phyloP scores from a whole-genome alignment of 2,113 vertebrate species.

The Pungitius pungitius region DNA sequence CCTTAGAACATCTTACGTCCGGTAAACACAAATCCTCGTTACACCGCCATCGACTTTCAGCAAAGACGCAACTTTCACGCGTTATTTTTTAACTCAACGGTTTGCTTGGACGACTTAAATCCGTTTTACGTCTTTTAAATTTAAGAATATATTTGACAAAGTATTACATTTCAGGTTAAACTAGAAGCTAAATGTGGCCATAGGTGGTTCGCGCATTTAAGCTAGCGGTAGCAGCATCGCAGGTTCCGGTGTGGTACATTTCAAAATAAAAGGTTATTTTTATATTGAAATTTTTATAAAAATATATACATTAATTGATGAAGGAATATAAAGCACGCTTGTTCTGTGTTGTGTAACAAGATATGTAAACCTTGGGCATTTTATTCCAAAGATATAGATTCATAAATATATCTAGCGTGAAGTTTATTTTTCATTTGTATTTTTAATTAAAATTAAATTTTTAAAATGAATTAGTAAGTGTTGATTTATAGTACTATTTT shows the following conservation, averaged over 20 bases:
- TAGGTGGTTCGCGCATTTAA: slow-evolving; percentile 1
- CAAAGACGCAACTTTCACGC: slow-evolving; percentile 35
- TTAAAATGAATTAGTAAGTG: not conserved
- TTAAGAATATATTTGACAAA: fast-evolving
- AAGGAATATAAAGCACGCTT: not conserved
- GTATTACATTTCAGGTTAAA: not conserved
- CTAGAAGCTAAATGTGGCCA: not conserved
- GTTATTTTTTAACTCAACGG: fast-evolving
- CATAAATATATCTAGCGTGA: not conserved
- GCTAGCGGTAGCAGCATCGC: not conserved
- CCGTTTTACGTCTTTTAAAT: fast-evolving
- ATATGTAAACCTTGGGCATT: not conserved
- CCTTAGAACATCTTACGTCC: slow-evolving; percentile 17
- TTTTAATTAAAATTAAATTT: too few species aligned
- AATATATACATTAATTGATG: not conserved
- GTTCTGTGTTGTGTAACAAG: too few species aligned
- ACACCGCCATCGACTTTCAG: slow-evolving; percentile 43
- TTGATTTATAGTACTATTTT: not conserved
- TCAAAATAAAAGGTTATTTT: slow-evolving; percentile 39
- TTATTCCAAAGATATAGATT: not conserved
- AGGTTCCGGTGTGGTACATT: not conserved
- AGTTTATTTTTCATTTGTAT: not conserved
- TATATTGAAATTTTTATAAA: not conserved
- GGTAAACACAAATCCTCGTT: slow-evolving; percentile 54
- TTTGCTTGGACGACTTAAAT: fast-evolving